Evolutionary conservation across 1,140 invertebrate species (phyloP), one percentile per base, ranked within the genome.

Genomic region (Kradibia gibbosae): DNA sequence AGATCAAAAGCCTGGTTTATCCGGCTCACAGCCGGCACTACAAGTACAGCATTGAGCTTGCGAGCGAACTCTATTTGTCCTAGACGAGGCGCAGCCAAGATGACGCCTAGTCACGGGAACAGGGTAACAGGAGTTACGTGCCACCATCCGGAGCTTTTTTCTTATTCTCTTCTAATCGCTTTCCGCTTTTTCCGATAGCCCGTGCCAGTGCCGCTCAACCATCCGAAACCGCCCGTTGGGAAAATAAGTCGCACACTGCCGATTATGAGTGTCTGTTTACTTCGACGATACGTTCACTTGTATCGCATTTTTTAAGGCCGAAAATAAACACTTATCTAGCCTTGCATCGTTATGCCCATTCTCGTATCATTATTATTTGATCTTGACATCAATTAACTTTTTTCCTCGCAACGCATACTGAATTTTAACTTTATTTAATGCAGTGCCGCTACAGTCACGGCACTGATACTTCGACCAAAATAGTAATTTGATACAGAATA

Each of bases 1-100:
- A 90, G 88, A 90, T 90, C 89, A 90, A 90, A 90, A 90, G 89
- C 88, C 88, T 86, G 77, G 83, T 70, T 84, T 90, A 90, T 87
- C 88, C 88, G 89, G 89, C 76, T 87, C 70, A 62, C 86, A 90
- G 87, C 79, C 72, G 45, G 50, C 28, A 5, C 15, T 31, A 31
- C 17, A 28, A 39, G 70, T 71, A 2, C 8, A 20, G n/a, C 57
- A 3, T 7, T 1, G 83, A 83, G 86, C 84, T 82, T 83, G 83
- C 80, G 78, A 72, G 67, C 67, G 39, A 73, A 65, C 71, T 79
- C 45, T 81, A 72, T 74, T 36, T 79, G 60, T 72, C 78, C 81
- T 82, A 84, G 84, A 82, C 81, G 77, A 82, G 72, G 48, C 45
- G 78, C 82, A 84, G 81, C 85, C 83, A 86, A 88, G 86, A 86